A percentile compares a stretch with the other conserved stretches of the same genome.
phyloP scores from a whole-genome alignment of 2,797 vertebrate species.

The Bovichtus diacanthus region DNA sequence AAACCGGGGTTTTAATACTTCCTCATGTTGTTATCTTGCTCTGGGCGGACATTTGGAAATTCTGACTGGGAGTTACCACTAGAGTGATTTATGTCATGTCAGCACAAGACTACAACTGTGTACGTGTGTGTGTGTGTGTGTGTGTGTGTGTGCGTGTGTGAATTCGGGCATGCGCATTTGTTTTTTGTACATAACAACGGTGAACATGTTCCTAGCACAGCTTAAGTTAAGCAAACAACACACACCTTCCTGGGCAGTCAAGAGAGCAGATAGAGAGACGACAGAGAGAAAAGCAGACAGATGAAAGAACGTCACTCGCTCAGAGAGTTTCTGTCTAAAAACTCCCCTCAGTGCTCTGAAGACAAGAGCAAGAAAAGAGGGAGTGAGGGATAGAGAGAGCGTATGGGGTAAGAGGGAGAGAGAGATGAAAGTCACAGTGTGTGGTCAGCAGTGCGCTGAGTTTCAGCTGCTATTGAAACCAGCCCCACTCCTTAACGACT shows the following conservation, averaged over 20 bases:
- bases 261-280: conserved; percentile 75
- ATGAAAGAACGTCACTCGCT: conserved; percentile 26
- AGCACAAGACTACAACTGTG: conserved; percentile 63
- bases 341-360: conserved; percentile 19
- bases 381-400: conserved; percentile 42
- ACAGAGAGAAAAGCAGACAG: conserved; percentile 40
- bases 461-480: conserved; percentile 76
- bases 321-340: conserved; percentile 57
- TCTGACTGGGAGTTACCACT: conserved; percentile 42
- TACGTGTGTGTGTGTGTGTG: conserved; percentile 25
- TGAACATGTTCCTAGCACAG: conserved; percentile 74
- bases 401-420: conserved; percentile 38
- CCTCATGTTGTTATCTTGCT: conserved; percentile 56
- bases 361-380: conserved; percentile 6
- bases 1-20: conserved; percentile 55
- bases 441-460: conserved; percentile 54
- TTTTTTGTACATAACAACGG: conserved; percentile 83
- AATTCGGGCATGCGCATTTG: conserved; percentile 8
- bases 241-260: conserved; percentile 87
- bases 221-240: conserved; percentile 88
- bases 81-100: conserved; percentile 65
- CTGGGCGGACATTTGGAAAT: conserved; percentile 51
- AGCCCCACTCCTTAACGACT: conserved; percentile 59
- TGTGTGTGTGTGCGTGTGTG: conserved; percentile 22
- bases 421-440: conserved; percentile 61